Percentiles rank a stretch among this genome's conserved stretches.
phyloP scores from a whole-genome alignment of 2,888 invertebrate species.

The Morinoia aosen region DNA sequence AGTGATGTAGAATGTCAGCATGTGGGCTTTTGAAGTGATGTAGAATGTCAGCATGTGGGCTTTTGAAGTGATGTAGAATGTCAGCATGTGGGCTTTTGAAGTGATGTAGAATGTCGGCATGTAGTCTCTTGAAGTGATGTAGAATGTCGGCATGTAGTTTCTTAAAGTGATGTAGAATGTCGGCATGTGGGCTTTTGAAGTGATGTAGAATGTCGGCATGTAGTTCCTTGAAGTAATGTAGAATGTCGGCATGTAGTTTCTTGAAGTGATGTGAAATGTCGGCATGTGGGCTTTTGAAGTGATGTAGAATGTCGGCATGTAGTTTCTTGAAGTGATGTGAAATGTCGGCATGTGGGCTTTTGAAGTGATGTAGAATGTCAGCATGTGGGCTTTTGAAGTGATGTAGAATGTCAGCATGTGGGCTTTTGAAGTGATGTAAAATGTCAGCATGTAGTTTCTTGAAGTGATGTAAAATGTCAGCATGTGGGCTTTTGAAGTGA shows the following conservation, averaged over 20 bases:
- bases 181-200: background rate
- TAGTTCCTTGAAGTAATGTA: background rate
- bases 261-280: background rate
- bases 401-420: background rate
- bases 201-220: background rate
- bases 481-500: background rate
- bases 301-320: background rate
- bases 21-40: too few relatives aligned
- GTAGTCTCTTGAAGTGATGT: background rate
- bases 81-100: background rate
- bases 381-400: too few relatives aligned
- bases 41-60: background rate
- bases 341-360: background rate
- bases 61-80: background rate
- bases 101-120: background rate
- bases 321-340: background rate
- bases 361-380: background rate
- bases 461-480: background rate
- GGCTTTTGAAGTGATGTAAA: background rate
- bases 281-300: background rate
- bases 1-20: background rate
- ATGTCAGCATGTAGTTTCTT: background rate
- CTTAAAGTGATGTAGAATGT: too few relatives aligned
- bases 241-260: background rate
- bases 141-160: background rate